Base-by-base conservation (phyloP, 2,797 vertebrate genomes). In the Tinamus major region DNA sequence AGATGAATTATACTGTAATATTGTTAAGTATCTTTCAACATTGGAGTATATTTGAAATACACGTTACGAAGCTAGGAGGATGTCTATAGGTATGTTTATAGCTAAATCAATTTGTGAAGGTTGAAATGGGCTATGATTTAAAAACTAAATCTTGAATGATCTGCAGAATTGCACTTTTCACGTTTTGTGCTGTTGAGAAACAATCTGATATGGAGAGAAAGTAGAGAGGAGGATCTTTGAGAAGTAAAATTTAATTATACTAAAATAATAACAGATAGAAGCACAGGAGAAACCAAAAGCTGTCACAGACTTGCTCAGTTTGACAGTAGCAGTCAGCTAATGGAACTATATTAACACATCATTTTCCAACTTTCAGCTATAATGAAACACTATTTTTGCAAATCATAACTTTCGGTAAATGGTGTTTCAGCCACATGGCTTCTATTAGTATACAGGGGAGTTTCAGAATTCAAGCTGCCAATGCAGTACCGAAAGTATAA, bases 321-420 rank as follows among this genome's bases (percentile, higher is more conserved):
- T 94, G 87, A 89, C 87, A 95, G 87, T 58, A 95, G 93, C 51
- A 65, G 64, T 86, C 70, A 88, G 93, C 74, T 95, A 95, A 95
- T 96, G 85, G 94, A 88, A 92, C 62, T 71, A 41, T 90, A 91
- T 91, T 92, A 95, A 93, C 91, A 92, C 93, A 86, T 88, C 20
- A 91, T 96, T 95, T 96, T 81, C 90, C 61, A 71, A 79, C 87
- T 87, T 96, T 56, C 76, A 94, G 39, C 51, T 80, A 61, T 70
- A 95, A 92, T 79, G 87, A 95, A 89, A 95, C 90, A 77, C 79
- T 95, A 77, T 94, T 96, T 95, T 95, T 93, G 91, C 90, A 88
- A 95, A 91, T 65, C 64, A 51, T 90, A 95, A 62, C 87, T 96
- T 85, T 95, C 2, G 0, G 82, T 79, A 51, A 88, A 91, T 4